Conservation (phyloP, 23 tunicate species). For the Halocynthia roretzi region DNA sequence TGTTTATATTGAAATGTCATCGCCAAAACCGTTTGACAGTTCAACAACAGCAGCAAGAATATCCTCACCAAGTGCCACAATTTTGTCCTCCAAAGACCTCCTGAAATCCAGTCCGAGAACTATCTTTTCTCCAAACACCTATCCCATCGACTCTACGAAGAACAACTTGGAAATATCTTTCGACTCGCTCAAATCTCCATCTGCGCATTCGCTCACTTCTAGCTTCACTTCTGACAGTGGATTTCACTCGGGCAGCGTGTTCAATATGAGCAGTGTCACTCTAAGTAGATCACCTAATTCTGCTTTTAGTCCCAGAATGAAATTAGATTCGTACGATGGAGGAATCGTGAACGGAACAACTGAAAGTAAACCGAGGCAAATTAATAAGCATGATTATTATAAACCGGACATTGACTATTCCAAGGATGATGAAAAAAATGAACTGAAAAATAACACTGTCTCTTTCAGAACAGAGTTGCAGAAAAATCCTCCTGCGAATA, state of each 20-base stretch:
- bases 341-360: no score
- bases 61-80: neutral
- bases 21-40: conserved; percentile 32
- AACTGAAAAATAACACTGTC: neutral
- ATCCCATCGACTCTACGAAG: neutral
- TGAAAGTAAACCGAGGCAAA: neutral
- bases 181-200: conserved; percentile 32
- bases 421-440: neutral
- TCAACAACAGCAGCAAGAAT: neutral
- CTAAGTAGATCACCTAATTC: conserved; percentile 44
- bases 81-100: neutral
- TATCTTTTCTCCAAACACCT: no score
- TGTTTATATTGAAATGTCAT: neutral
- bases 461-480: neutral
- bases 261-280: conserved; percentile 1
- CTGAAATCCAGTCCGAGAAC: no score
- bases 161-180: neutral
- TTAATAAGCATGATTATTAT: neutral
- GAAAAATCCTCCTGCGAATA: neutral
- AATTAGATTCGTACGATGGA: neutral
- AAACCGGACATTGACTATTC: neutral
- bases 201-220: conserved; percentile 41
- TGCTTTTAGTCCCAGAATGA: conserved; percentile 47
- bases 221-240: conserved; percentile 57
- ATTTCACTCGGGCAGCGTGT: conserved; percentile 31